Base-by-base conservation (phyloP, 2,113 vertebrate genomes). In the Panurus biarmicus region DNA sequence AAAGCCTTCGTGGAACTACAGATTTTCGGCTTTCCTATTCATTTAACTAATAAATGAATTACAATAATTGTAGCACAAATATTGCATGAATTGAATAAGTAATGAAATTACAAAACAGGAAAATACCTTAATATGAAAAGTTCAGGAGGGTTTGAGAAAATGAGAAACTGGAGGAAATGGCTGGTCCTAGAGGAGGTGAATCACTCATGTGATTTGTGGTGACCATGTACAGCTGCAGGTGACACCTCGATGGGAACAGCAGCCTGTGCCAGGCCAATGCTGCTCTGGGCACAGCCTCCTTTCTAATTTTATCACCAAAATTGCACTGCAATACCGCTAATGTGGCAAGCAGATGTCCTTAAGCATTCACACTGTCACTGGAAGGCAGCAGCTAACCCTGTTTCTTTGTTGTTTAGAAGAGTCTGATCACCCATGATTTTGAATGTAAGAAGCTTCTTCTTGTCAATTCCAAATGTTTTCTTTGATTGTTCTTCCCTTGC, bases 241-340 rank as follows among this genome's bases (percentile, higher is more conserved):
- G 72, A 86, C 76, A 73, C 64, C 90, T 73, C 7, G 0, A 54
- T 15, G 54, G 67, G 69, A 70, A 40, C 58, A 61, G 56, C 33
- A 89, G 76, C 80, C 47, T 10, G 11, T 80, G 76, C 87, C 89
- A 80, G 58, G 36, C 50, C 48, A 56, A 0, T 2, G 38, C 61
- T 78, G 61, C 78, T 85, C 70, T 47, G 44, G 74, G 78, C 45
- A 65, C 3, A 0, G 53, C 72, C 75, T 78, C 36, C 67, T 94
- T 77, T 93, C 92, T 95, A 84, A 95, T 94, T 89, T 94, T 94
- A 80, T 87, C 90, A 25, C 62, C 5, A 4, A 85, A 95, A 85
- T 92, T 75, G 90, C 80, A 40, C 85, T 81, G 87, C 69, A 54
- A 87, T 62, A 47, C 75, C 0, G 0, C 35, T 40, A 19, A 64